Evolutionary conservation across 2,888 invertebrate species (phyloP), one percentile per base, ranked within the genome.

Genomic region (Eilema caniola): DNA sequence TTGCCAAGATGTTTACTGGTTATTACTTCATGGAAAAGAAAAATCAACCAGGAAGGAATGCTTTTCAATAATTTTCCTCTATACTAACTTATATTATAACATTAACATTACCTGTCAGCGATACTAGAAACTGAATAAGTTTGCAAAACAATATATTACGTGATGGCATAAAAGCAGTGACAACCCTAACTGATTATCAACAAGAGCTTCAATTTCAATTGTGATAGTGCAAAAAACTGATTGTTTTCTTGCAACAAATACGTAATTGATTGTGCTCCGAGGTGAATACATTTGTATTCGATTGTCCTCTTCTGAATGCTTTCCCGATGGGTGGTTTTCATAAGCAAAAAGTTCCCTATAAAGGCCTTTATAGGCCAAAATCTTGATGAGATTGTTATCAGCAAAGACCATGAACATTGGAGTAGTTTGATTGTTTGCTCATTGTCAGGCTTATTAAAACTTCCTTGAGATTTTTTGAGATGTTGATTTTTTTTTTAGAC

Each of bases 181-280:
- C 56, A 66, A 61, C 67, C 70, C 70, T 67, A 53, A 37, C 31
- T 12, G 12, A n/a, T 31, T 12, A 37, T n/a, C 33, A 24, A 41
- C 33, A 31, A 33, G 47, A 71, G 31, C 61, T 60, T 31, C 62
- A 71, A 62, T 61, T 47, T 68, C 62, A 72, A 68, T 79, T 74
- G 71, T 72, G 61, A 47, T 69, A 47, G 62, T 53, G 69, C 66
- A 81, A 71, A 81, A 80, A 79, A 66, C 66, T 76, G 69, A 67
- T 71, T 70, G 78, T 72, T 79, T 73, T 81, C 80, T 77, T 80
- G 72, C 64, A 66, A 47, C 62, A 73, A 69, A 75, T 75, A 65
- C 47, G 69, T 78, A 81, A 79, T 81, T 76, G 72, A 79, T 81
- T 81, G 72, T 79, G 68, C 72, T 74, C 69, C 65, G 41, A 74